phyloP scores from a whole-genome alignment of 2,113 vertebrate genomes.

The Sisor rabdophorus region DNA sequence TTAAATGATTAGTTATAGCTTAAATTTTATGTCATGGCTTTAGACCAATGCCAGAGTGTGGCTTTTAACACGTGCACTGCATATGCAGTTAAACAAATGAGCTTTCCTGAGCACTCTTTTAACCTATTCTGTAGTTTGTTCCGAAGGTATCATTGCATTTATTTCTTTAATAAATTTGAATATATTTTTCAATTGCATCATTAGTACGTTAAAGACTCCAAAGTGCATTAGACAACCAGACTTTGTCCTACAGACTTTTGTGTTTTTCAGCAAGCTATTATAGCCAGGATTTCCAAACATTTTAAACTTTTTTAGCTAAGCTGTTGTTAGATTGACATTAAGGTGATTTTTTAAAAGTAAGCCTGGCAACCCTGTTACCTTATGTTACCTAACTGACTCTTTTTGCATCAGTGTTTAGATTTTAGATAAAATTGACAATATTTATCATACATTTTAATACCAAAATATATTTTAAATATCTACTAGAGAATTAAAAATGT shows the following conservation, averaged over 20 bases:
- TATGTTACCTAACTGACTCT: constrained; percentile 40
- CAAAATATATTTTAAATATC: too few relatives aligned
- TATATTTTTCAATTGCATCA: background rate
- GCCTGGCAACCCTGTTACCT: constrained; percentile 38
- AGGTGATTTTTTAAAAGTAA: background rate
- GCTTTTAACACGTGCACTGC: too few relatives aligned
- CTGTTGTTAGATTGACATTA: background rate
- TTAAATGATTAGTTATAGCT: too few relatives aligned
- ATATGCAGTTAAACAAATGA: too few relatives aligned
- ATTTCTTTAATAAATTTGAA: background rate
- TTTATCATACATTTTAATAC: background rate
- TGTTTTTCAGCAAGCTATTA: too few relatives aligned
- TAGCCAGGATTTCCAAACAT: background rate
- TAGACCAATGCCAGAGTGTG: too few relatives aligned
- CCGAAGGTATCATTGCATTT: background rate
- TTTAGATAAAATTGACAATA: constrained; percentile 4
- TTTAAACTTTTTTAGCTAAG: background rate
- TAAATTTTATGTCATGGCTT: too few relatives aligned
- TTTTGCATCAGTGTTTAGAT: background rate
- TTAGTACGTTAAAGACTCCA: background rate
- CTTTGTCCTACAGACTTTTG: background rate
- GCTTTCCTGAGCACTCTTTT: background rate
- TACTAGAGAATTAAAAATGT: too few relatives aligned
- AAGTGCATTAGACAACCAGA: background rate
- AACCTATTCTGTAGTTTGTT: background rate